Base-by-base conservation (phyloP, 1,140 invertebrate genomes). In the Drosophila repleta region DNA sequence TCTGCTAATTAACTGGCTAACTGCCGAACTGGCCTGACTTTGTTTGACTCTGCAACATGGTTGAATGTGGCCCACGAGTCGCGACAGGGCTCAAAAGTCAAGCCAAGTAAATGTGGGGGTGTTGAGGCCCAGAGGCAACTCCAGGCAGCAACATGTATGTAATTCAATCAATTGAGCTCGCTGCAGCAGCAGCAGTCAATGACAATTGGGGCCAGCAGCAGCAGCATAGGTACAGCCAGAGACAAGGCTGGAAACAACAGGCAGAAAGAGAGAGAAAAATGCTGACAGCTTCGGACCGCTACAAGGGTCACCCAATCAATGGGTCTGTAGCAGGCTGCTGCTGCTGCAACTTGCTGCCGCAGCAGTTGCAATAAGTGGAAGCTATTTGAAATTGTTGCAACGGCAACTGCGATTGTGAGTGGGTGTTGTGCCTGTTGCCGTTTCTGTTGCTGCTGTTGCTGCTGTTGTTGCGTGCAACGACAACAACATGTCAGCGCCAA, bases 281-380 rank as follows among this genome's bases (percentile, higher is more conserved):
- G 41, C 60, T 55, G 65, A 84, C 61, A 83, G 74, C 41, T 63
- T 58, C 41, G 57, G 80, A 79, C 82, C 77, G 80, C 82, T 81
- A 87, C 82, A 85, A 85, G 82, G 82, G 82, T 85, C 82, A 85
- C 82, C 82, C 82, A 85, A 85, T 85, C 82, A 85, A 85, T 87
- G 81, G 82, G 76, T 83, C 72, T 76, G 39, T 37, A 39, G 55
- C 51, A 48, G 55, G 43, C 24, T 49, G 29, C 43, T 68, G 57
- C 48, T 57, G 57, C 26, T 56, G 79, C 71, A 77, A 81, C 74
- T 78, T 83, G 80, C 53, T 76, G 73, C 45, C 7, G 71, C n/a
- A 43, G 46, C 17, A 52, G 63, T 35, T 35, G 32, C 32, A 35
- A 13, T 35, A 35, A 35, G 32, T 35, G 32, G 32, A 13, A 35